These are phyloP conservation scores for Urocynchramus pylzowi DNA, from an alignment of 2,113 vertebrate species.

Conservation along the genomic window DNA sequence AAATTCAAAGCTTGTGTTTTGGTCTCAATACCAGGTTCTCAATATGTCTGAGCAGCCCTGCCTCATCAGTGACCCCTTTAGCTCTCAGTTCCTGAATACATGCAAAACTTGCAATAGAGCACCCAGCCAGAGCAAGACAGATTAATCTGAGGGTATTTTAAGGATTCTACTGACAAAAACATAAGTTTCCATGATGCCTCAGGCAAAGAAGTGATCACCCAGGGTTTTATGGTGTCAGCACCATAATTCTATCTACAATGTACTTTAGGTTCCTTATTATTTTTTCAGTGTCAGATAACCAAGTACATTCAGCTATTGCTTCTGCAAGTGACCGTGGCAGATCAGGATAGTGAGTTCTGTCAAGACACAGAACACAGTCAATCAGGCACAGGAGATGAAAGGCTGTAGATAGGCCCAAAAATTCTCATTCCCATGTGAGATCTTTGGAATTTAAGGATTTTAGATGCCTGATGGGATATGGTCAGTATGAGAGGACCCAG, in stretches of 20 bases:
- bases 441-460: background rate
- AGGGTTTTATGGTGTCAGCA: background rate
- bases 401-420: background rate
- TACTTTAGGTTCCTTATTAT: background rate
- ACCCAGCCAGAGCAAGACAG: background rate
- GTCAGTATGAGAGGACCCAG: background rate
- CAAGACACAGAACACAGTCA: background rate
- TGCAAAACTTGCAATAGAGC: background rate
- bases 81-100: background rate
- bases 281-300: background rate
- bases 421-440: background rate
- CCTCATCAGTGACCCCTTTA: background rate
- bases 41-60: background rate
- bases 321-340: background rate
- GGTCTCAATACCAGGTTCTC: background rate
- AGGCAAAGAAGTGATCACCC: background rate
- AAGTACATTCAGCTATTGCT: background rate
- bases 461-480: background rate
- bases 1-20: background rate
- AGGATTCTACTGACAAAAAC: background rate
- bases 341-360: background rate
- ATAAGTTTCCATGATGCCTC: background rate
- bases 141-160: background rate
- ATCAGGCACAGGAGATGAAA: background rate
- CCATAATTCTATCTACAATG: background rate